phyloP scores from a whole-genome alignment of 2,113 vertebrate species.

The Dromaius novaehollandiae region DNA sequence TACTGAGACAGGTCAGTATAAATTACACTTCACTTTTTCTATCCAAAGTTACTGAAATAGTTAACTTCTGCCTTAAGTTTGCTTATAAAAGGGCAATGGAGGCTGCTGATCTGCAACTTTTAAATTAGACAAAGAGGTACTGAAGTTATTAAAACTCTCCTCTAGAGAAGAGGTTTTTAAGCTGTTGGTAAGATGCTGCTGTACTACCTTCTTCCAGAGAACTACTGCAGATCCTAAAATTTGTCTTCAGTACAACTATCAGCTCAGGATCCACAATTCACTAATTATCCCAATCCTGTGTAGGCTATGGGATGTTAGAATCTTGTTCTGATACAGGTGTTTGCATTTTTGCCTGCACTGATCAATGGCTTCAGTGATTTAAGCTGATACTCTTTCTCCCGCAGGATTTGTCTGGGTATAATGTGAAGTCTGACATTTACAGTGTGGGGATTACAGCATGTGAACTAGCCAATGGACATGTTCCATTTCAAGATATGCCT shows the following conservation, averaged over 20 bases:
- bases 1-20: slow-evolving; percentile 92
- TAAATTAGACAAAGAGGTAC: neutral
- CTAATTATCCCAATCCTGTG: neutral
- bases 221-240: neutral
- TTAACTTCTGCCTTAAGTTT: neutral
- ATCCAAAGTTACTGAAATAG: neutral
- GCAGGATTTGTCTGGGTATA: slow-evolving; percentile 95
- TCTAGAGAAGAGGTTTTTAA: neutral
- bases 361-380: neutral
- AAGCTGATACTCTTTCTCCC: slow-evolving; percentile 7
- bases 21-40: slow-evolving; percentile 31
- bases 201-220: neutral
- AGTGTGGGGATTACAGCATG: slow-evolving; percentile 96
- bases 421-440: slow-evolving; percentile 97
- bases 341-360: neutral
- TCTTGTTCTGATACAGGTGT: neutral
- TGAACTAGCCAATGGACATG: slow-evolving; percentile 93
- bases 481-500: slow-evolving; percentile 95
- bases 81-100: neutral
- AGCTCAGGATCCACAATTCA: neutral
- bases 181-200: neutral
- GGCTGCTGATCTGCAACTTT: neutral
- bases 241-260: neutral
- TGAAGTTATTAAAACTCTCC: neutral
- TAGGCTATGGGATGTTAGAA: neutral